Conservation (phyloP, 2,113 vertebrate species). For the Tupaia tana region DNA sequence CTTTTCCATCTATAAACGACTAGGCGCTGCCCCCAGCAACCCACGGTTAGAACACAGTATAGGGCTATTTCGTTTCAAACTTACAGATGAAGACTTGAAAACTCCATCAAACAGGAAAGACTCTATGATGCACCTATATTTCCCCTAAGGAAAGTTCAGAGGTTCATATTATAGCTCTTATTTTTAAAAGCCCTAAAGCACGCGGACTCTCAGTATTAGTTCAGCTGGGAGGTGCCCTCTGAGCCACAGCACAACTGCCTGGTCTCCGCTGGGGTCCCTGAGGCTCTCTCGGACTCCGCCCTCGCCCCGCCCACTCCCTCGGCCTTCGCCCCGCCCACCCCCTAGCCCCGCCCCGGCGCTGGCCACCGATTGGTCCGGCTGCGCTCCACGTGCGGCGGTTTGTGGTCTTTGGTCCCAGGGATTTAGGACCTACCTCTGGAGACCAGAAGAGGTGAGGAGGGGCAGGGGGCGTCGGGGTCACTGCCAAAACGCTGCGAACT, state of each 20-base stretch:
- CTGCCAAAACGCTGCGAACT: neutral
- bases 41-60: neutral
- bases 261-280: too few species aligned
- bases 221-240: too few species aligned
- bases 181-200: neutral
- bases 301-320: too few species aligned
- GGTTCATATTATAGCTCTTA: neutral
- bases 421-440: too few species aligned
- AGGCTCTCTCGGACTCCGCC: too few species aligned
- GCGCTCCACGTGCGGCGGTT: too few species aligned
- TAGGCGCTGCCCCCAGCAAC: too few species aligned
- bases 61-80: neutral
- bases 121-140: neutral
- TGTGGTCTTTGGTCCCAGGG: too few species aligned
- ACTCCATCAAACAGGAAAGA: neutral
- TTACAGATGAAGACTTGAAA: neutral
- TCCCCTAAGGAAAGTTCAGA: neutral
- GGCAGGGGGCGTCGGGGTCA: neutral
- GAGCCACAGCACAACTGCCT: too few species aligned
- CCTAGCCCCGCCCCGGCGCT: too few species aligned
- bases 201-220: accelerated
- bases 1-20: neutral
- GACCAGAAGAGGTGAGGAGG: slow-evolving; percentile 63
- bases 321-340: too few species aligned
- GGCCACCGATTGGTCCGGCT: neutral